Base-by-base conservation (phyloP, 2,797 vertebrate genomes). In the Halcyon smyrnensis region DNA sequence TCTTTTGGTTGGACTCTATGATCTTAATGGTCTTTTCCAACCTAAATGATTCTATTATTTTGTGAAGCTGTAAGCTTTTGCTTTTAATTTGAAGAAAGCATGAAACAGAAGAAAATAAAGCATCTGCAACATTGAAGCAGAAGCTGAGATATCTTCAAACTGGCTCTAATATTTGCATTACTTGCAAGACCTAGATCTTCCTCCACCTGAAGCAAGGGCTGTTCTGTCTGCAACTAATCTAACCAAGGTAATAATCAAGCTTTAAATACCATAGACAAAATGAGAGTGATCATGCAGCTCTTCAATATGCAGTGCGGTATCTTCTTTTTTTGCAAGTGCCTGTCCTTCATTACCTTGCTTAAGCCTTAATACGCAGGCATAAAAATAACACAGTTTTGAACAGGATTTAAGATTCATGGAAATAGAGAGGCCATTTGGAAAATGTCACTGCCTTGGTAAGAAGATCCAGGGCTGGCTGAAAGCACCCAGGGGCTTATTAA, bases 401-500 rank as follows among this genome's bases (percentile, higher is more conserved):
- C 19, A 78, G 65, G 60, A 82, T 87, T 88, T 75, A 83, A 76
- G 76, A 71, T 57, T 43, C 43, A 48, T 71, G 19, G 65, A 95
- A 82, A 92, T 6, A 48, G 21, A 91, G 51, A 57, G 70, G 88
- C 25, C 51, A 45, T 76, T 69, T 62, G 70, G 63, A 95, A 95
- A 94, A 95, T 5, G 2, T 84, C 83, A 88, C 50, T 78, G 73
- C 73, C 73, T 86, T 69, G 62, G 54, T 73, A 46, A 91, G 46
- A 82, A 70, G 57, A 86, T 48, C 84, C 77, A 83, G 51, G 34
- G 21, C 53, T 15, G 60, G 36, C 30, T 75, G 74, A 48, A 87
- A 82, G 79, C 82, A 92, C 74, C 50, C 51, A 94, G 57, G 63
- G 68, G 46, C 19, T 81, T 92, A 94, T 75, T 89, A 93, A 95